phyloP scores from a whole-genome alignment of 2,797 vertebrate genomes.

The Sylvia borin region DNA sequence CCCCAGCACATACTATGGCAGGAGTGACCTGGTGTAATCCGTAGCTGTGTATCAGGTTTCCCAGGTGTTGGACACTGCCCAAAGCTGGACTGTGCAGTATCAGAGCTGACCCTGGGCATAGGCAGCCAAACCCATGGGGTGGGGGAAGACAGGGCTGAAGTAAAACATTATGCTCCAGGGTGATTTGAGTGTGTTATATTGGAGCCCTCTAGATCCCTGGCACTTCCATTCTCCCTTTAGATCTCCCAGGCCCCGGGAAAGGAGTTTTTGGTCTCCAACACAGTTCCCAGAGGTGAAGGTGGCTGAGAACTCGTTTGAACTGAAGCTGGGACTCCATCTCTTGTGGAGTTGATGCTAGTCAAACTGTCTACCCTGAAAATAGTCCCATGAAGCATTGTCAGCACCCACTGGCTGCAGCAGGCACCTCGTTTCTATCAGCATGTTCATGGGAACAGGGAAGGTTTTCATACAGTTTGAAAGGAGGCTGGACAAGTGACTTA shows the following conservation, averaged over 20 bases:
- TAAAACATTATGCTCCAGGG: not conserved
- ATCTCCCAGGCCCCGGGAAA: not conserved
- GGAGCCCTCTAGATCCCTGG: not conserved
- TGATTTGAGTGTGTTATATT: not conserved
- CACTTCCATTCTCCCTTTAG: not conserved
- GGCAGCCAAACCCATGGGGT: not conserved
- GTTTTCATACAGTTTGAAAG: not conserved
- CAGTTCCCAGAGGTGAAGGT: not conserved
- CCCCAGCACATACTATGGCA: not conserved
- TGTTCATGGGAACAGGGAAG: not conserved
- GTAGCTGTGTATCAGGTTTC: not conserved
- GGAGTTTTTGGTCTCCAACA: not conserved
- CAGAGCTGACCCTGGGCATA: not conserved
- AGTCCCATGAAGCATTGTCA: not conserved
- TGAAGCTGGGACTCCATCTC: not conserved
- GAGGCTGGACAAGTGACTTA: not conserved
- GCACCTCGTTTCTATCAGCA: accelerated
- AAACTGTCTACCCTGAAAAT: accelerated
- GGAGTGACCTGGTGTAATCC: not conserved
- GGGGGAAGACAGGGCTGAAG: not conserved
- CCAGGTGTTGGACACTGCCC: not conserved
- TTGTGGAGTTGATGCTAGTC: not conserved
- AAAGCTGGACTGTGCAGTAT: not conserved
- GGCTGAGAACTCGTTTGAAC: not conserved
- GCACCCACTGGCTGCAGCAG: not conserved